These are phyloP conservation scores for Toxotes lorentzi DNA, from an alignment of 2,797 vertebrate species.

Conservation along the genomic window DNA sequence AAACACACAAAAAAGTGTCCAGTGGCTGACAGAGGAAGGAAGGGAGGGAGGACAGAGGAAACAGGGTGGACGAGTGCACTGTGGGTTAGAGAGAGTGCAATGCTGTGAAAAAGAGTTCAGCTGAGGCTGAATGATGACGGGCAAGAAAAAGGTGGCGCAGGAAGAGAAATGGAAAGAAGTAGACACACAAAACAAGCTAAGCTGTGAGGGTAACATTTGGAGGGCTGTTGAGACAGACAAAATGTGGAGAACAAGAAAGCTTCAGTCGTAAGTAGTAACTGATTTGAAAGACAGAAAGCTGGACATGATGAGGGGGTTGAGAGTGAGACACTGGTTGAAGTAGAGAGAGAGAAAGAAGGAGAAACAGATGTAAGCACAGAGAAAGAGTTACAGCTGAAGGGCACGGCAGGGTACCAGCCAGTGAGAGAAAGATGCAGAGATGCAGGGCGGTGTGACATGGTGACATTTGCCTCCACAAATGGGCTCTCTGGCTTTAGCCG, in stretches of 20 bases:
- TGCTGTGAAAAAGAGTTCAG: slow-evolving; percentile 58
- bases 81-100: slow-evolving; percentile 40
- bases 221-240: slow-evolving; percentile 50
- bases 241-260: slow-evolving; percentile 41
- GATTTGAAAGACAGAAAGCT: slow-evolving; percentile 68
- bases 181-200: slow-evolving; percentile 48
- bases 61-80: slow-evolving; percentile 44
- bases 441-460: slow-evolving; percentile 83
- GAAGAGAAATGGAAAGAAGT: slow-evolving; percentile 48
- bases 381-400: slow-evolving; percentile 73
- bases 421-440: slow-evolving; percentile 88
- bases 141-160: slow-evolving; percentile 42
- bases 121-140: slow-evolving; percentile 58
- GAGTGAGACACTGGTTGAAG: slow-evolving; percentile 77
- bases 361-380: slow-evolving; percentile 72
- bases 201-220: slow-evolving; percentile 50
- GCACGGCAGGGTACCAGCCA: slow-evolving; percentile 75
- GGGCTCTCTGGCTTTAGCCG: slow-evolving; percentile 93
- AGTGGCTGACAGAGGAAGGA: slow-evolving; percentile 47
- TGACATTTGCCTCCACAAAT: slow-evolving; percentile 96
- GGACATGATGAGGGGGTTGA: slow-evolving; percentile 88
- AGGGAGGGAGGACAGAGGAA: slow-evolving; percentile 41
- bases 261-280: slow-evolving; percentile 45
- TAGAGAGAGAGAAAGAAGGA: slow-evolving; percentile 38
- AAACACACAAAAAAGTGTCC: slow-evolving; percentile 69